Evolutionary conservation across 2,888 invertebrate genomes (phyloP).

Genomic region (Agelastica alni): DNA sequence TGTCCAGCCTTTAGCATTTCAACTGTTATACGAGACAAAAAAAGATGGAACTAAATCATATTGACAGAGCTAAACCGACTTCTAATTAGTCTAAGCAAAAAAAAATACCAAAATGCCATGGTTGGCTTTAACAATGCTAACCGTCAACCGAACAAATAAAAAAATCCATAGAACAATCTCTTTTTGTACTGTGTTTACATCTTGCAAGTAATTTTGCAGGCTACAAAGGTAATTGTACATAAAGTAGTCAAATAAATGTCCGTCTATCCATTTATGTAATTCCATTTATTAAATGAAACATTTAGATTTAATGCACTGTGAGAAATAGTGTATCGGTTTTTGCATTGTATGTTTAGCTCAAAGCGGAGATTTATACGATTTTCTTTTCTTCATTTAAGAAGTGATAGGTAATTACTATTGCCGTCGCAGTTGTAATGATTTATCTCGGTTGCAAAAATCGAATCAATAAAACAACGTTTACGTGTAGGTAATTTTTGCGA

Average conservation of each 20-base stretch:
- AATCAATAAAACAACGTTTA: no score
- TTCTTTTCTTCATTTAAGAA: neutral
- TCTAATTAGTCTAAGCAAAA: no score
- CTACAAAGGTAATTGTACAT: neutral
- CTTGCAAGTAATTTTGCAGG: neutral
- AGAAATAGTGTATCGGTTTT: neutral
- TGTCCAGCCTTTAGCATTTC: no score
- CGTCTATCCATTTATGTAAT: neutral
- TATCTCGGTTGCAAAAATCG: neutral
- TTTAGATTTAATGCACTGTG: neutral
- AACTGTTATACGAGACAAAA: no score
- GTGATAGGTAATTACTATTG: neutral
- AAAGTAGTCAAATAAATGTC: neutral
- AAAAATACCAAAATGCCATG: no score
- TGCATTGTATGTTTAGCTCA: neutral
- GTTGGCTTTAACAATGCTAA: no score
- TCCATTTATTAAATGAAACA: neutral
- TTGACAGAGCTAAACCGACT: no score
- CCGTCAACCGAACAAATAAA: no score
- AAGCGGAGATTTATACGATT: neutral
- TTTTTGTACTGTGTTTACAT: no score
- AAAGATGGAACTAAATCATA: no score
- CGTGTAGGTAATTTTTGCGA: no score
- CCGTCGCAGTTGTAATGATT: neutral
- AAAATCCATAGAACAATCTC: no score